A percentile compares a stretch with the other conserved stretches of the same genome.
Conservation (phyloP, 2,797 vertebrate species). For the Oreonectes daqikongensis region DNA sequence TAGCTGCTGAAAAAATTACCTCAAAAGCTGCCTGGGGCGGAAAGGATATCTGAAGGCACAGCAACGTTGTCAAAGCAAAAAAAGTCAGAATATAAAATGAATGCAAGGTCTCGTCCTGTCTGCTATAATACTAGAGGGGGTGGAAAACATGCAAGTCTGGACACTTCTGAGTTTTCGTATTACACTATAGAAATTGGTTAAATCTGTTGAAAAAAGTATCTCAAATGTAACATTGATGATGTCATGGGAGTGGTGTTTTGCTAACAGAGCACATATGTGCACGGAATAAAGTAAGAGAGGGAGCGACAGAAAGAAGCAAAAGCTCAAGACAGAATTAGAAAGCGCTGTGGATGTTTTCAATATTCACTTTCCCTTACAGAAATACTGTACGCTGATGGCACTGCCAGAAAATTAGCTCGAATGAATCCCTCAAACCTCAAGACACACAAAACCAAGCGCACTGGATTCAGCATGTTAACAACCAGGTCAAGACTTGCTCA, state of each 20-base stretch:
- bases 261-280: slow-evolving; percentile 9
- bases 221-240: slow-evolving; percentile 58
- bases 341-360: slow-evolving; percentile 19
- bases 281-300: background rate
- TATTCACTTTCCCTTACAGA: slow-evolving; percentile 27
- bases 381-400: background rate
- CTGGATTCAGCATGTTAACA: slow-evolving; percentile 16
- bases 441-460: slow-evolving; percentile 3
- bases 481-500: slow-evolving; percentile 43
- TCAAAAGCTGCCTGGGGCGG: slow-evolving; percentile 43
- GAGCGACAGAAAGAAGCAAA: background rate
- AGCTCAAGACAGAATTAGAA: slow-evolving; percentile 19
- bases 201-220: background rate
- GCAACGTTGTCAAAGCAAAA: slow-evolving; percentile 52
- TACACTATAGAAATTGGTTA: background rate
- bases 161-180: slow-evolving; percentile 60
- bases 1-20: slow-evolving; percentile 52
- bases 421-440: slow-evolving; percentile 20
- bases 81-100: slow-evolving; percentile 51
- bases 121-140: slow-evolving; percentile 68
- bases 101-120: slow-evolving; percentile 62
- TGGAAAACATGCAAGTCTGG: slow-evolving; percentile 70
- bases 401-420: slow-evolving; percentile 21
- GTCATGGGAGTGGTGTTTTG: slow-evolving; percentile 64
- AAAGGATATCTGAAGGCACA: slow-evolving; percentile 47